Conservation (phyloP, 2,113 vertebrate genomes). For the Siphamia tubifer region DNA sequence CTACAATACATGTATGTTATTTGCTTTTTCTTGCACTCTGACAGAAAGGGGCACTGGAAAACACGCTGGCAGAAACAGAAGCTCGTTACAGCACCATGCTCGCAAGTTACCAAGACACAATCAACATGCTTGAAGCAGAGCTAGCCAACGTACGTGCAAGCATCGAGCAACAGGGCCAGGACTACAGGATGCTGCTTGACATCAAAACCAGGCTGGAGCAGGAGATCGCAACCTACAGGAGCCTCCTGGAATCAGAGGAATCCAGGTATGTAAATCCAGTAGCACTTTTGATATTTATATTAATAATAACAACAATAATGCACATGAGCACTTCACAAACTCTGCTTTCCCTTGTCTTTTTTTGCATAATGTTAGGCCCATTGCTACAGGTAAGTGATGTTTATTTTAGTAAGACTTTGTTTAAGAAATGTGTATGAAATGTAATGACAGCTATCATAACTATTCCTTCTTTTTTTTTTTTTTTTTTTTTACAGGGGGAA, state of each 20-base stretch:
- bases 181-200: slow-evolving; percentile 79
- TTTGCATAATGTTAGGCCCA: slow-evolving; percentile 42
- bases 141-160: slow-evolving; percentile 70
- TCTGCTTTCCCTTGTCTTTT: background rate
- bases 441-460: background rate
- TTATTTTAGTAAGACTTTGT: background rate
- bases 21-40: background rate
- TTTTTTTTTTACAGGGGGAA: slow-evolving; percentile 61
- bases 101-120: slow-evolving; percentile 70
- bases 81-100: slow-evolving; percentile 77
- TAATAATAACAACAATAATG: background rate
- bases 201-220: slow-evolving; percentile 82
- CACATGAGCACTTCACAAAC: background rate
- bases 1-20: background rate
- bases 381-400: slow-evolving; percentile 42
- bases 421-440: background rate
- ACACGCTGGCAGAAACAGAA: slow-evolving; percentile 79
- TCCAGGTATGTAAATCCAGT: slow-evolving; percentile 72
- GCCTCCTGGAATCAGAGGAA: slow-evolving; percentile 81
- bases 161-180: slow-evolving; percentile 78
- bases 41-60: slow-evolving; percentile 81
- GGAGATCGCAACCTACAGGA: slow-evolving; percentile 83
- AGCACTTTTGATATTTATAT: background rate
- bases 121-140: slow-evolving; percentile 78
- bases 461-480: background rate